Percentiles rank a stretch among this genome's conserved stretches.
These are phyloP conservation scores for Leucophenga varia DNA, from an alignment of 1,140 invertebrate species.

Conservation along the genomic window DNA sequence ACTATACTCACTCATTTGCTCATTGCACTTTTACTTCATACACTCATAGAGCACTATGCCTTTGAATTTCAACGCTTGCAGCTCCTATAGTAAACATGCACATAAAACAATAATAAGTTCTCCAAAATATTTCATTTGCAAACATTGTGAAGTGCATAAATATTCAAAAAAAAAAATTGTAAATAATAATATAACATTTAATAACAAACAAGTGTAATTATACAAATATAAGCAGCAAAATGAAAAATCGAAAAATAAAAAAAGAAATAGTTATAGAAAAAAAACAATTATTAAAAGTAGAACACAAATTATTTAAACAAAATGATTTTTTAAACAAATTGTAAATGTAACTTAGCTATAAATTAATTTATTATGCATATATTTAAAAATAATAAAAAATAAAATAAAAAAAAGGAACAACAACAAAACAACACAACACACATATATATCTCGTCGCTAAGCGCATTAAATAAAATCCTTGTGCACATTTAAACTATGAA, in stretches of 20 bases:
- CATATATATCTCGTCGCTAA: conserved; percentile 43
- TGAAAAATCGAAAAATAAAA: conserved; percentile 22
- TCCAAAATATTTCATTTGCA: too few species aligned
- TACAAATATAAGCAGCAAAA: conserved; percentile 30
- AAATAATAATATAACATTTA: too few species aligned
- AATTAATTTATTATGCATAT: conserved; percentile 40
- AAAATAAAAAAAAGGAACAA: conserved; percentile 20
- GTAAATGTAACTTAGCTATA: conserved; percentile 45
- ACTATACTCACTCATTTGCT: too few species aligned
- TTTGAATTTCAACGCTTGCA: too few species aligned
- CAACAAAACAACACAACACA: conserved; percentile 19
- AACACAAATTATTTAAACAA: conserved; percentile 48
- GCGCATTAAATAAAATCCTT: conserved; percentile 29
- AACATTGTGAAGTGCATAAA: too few species aligned
- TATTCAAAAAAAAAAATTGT: neutral
- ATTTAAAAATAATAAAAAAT: conserved; percentile 16
- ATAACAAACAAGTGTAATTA: conserved; percentile 42
- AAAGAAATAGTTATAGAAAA: conserved; percentile 26
- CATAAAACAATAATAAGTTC: too few species aligned
- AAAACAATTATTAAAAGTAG: conserved; percentile 27
- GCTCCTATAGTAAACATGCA: too few species aligned
- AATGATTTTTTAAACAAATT: conserved; percentile 2
- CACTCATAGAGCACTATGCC: too few species aligned
- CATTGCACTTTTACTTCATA: too few species aligned
- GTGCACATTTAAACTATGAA: too few species aligned